phyloP scores from a whole-genome alignment of 2,113 vertebrate genomes.

The Pica pica region DNA sequence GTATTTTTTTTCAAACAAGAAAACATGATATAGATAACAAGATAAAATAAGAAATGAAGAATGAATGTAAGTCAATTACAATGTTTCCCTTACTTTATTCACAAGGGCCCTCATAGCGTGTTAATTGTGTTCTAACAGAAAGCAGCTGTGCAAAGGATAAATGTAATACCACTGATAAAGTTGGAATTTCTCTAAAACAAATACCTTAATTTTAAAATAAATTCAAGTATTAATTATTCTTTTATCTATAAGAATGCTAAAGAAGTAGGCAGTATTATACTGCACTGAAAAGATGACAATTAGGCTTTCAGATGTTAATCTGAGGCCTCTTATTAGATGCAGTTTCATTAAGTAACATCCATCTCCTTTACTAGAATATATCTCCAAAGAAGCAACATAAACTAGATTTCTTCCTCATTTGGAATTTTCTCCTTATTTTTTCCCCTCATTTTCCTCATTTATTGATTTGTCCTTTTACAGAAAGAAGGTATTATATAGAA shows the following conservation, averaged over 20 bases:
- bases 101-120: neutral
- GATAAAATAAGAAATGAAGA: neutral
- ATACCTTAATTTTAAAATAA: neutral
- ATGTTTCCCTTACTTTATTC: neutral
- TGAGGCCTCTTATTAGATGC: neutral
- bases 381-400: neutral
- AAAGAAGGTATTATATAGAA: neutral
- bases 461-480: neutral
- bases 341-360: neutral
- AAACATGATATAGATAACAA: neutral
- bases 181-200: neutral
- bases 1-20: neutral
- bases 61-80: neutral
- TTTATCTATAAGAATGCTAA: neutral
- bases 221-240: neutral
- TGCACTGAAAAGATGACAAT: neutral
- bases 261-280: neutral
- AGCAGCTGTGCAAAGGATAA: neutral
- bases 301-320: neutral
- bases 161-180: neutral
- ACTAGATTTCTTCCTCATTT: neutral
- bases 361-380: neutral
- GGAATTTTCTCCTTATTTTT: neutral
- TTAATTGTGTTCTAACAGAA: neutral
- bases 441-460: neutral